Evolutionary conservation across 2,113 vertebrate species (phyloP), one percentile per base, ranked within the genome.

Genomic region (Percopsis transmontana): DNA sequence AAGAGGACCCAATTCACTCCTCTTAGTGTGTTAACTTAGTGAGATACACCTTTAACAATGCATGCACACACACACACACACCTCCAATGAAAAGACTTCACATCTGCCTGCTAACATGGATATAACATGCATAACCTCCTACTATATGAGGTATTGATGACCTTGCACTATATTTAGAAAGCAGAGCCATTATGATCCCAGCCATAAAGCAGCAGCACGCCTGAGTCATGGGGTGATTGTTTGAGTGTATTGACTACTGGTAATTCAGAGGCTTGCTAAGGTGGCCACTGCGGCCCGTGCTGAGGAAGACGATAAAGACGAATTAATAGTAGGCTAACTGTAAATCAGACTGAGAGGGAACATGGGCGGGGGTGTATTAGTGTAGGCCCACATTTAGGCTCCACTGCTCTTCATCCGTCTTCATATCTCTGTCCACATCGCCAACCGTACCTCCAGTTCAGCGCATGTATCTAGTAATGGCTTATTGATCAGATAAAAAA

Each of bases 141-240:
- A 54, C 20, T 52, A 58, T 61, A 74, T 62, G 40, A 61, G 51
- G 62, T 59, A 61, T 57, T 58, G 12, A 41, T 68, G 63, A 82
- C 64, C 59, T 59, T 61, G 59, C 20, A 42, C 79, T 80, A 81
- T 76, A 72, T 80, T 85, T 81, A 81, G 77, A 81, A 51, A 52
- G 51, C 42, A 70, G 44, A 60, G 76, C 73, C 80, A 76, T 81
- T 76, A 80, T 79, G 64, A 63, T 9, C 61, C 67, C 58, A 66
- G 23, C 77, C 42, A 64, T 81, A 81, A 83, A 74, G 62, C 61
- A 62, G 70, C 62, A 71, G 79, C 82, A 72, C 72, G 62, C 72
- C 48, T 79, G 74, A 83, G 76, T 85, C 74, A 77, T 66, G 77
- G 65, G 38, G 3, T 62, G 76, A 72, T 72, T 84, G 74, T 78